A percentile compares a stretch with the other conserved stretches of the same genome.
These are phyloP conservation scores for Mylabris sibirica DNA, from an alignment of 2,888 invertebrate species.

Conservation along the genomic window DNA sequence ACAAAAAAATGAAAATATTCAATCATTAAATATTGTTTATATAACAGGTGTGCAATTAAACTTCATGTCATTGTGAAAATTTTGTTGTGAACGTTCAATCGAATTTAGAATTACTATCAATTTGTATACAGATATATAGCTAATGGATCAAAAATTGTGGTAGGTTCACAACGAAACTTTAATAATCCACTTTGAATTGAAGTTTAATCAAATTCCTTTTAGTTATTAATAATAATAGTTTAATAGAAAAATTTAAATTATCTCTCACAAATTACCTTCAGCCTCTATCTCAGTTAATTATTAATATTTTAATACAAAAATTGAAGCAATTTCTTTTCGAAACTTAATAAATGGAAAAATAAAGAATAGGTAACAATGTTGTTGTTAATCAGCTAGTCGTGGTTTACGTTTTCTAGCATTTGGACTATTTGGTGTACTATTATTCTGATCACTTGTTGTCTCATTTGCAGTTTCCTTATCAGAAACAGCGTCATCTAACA, in stretches of 20 bases:
- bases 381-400: slow-evolving; percentile 65
- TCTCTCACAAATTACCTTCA: slow-evolving; percentile 11
- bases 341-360: not conserved
- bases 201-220: not conserved
- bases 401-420: slow-evolving; percentile 76
- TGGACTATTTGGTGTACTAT: slow-evolving; percentile 59
- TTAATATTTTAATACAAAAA: not conserved
- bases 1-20: not conserved
- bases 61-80: too few relatives aligned
- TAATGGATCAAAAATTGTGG: too few relatives aligned
- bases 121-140: too few relatives aligned
- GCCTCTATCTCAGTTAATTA: slow-evolving; percentile 6
- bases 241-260: slow-evolving; percentile 3
- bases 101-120: too few relatives aligned
- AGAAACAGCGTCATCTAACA: slow-evolving; percentile 67
- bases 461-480: slow-evolving; percentile 46
- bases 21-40: not conserved
- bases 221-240: not conserved
- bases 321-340: not conserved
- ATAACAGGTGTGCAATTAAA: too few relatives aligned
- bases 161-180: too few relatives aligned
- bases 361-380: not conserved
- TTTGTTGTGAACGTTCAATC: too few relatives aligned
- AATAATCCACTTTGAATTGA: too few relatives aligned
- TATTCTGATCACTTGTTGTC: slow-evolving; percentile 34